Percentiles rank a stretch among this genome's conserved stretches.
These are phyloP conservation scores for Podarcis lilfordi DNA, from an alignment of 2,797 vertebrate species.

Conservation along the genomic window DNA sequence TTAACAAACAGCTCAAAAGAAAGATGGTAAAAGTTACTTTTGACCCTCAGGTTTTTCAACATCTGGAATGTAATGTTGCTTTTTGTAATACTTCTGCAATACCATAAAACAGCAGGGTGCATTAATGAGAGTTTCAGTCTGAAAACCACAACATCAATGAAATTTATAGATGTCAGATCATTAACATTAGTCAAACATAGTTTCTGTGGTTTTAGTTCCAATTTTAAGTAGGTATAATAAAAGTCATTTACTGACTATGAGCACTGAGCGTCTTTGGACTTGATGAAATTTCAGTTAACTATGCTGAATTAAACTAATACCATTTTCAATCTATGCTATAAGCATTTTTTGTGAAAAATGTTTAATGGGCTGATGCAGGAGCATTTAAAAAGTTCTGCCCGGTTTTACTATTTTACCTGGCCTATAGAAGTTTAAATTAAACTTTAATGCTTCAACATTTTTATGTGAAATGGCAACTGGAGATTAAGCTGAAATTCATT, in stretches of 20 bases:
- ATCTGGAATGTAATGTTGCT: slow-evolving; percentile 68
- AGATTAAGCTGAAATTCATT: slow-evolving; percentile 32
- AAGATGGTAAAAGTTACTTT: slow-evolving; percentile 40
- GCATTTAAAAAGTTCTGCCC: slow-evolving; percentile 29
- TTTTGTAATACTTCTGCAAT: slow-evolving; percentile 63
- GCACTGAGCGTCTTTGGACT: slow-evolving; percentile 38
- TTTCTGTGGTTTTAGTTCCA: slow-evolving; percentile 63
- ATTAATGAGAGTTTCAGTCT: slow-evolving; percentile 68
- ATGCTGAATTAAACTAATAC: slow-evolving; percentile 46
- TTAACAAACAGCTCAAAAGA: slow-evolving; percentile 38
- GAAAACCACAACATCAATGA: slow-evolving; percentile 67
- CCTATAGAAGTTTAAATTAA: slow-evolving; percentile 17
- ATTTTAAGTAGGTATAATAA: slow-evolving; percentile 44
- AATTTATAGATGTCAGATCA: slow-evolving; percentile 62
- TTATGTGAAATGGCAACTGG: background rate
- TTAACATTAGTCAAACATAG: slow-evolving; percentile 56
- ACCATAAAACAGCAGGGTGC: slow-evolving; percentile 68
- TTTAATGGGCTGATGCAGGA: background rate
- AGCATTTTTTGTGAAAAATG: slow-evolving; percentile 10
- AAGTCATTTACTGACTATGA: slow-evolving; percentile 42
- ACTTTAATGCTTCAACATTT: slow-evolving; percentile 45
- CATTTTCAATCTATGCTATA: background rate
- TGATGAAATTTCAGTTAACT: slow-evolving; percentile 52
- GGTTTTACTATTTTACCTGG: slow-evolving; percentile 21
- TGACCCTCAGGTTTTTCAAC: slow-evolving; percentile 58